Percentiles rank a stretch among this genome's conserved stretches.
Conservation (phyloP, 2,113 vertebrate species). For the Rhabdomys dilectus region DNA sequence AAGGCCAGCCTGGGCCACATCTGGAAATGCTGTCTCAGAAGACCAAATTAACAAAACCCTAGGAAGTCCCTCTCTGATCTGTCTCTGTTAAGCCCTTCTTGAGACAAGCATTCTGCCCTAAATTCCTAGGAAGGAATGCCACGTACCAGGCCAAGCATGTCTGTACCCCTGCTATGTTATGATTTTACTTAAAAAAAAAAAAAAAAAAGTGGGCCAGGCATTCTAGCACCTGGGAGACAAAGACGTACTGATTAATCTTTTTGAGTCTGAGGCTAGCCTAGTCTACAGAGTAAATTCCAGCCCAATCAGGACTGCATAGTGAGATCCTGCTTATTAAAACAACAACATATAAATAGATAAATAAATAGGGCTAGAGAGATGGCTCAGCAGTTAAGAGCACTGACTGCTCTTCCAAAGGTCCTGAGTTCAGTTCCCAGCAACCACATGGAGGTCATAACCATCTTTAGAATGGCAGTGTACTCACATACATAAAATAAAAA, state of each 20-base stretch:
- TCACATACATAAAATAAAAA: neutral
- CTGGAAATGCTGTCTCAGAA: neutral
- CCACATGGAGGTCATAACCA: no score
- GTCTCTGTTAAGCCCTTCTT: neutral
- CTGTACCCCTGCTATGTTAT: neutral
- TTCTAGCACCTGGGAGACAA: neutral
- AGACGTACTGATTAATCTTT: neutral
- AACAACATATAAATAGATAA: neutral
- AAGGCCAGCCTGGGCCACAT: neutral
- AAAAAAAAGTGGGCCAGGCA: slow-evolving; percentile 17
- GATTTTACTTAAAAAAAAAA: slow-evolving; percentile 20
- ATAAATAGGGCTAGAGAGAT: neutral
- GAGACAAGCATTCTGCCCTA: neutral
- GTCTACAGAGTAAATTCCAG: neutral
- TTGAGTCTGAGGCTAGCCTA: neutral
- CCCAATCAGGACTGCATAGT: neutral
- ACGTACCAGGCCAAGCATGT: no score
- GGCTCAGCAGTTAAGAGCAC: no score
- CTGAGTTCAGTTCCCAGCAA: no score
- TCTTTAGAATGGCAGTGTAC: no score
- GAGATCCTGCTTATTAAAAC: neutral
- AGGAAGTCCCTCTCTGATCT: neutral
- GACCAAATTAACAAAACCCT: neutral
- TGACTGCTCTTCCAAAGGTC: no score
- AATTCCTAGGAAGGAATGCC: neutral